Conservation (phyloP, 2,797 vertebrate genomes). For the Numenius phaeopus region DNA sequence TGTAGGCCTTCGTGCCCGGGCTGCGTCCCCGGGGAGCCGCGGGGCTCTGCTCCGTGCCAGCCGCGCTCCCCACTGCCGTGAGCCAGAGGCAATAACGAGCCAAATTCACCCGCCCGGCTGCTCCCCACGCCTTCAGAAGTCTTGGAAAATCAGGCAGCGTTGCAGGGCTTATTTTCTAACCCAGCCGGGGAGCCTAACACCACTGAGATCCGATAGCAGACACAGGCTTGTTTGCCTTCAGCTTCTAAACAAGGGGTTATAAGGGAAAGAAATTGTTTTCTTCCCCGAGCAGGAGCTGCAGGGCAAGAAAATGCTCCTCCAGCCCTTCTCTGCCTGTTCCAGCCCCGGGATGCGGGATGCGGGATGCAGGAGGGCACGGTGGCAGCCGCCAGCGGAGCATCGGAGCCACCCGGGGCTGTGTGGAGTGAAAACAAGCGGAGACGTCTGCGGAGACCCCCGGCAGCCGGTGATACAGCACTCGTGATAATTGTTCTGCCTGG, state of each 20-base stretch:
- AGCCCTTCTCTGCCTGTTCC: background rate
- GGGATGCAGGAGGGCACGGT: background rate
- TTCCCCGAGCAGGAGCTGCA: background rate
- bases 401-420: accelerated
- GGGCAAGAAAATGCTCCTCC: background rate
- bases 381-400: accelerated
- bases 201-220: background rate
- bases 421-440: background rate
- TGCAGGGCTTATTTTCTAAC: background rate
- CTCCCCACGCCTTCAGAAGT: accelerated
- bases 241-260: background rate
- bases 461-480: background rate
- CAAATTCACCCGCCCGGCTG: accelerated
- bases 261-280: background rate
- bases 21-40: background rate
- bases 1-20: background rate
- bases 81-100: background rate
- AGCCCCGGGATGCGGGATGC: no score
- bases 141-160: background rate
- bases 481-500: constrained; percentile 45
- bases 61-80: accelerated
- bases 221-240: background rate
- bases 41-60: background rate
- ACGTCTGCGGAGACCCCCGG: background rate
- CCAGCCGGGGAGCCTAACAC: background rate